Evolutionary conservation across 2,888 invertebrate genomes (phyloP), one percentile per base, ranked within the genome.

Genomic region (Pardosa pseudoannulata): DNA sequence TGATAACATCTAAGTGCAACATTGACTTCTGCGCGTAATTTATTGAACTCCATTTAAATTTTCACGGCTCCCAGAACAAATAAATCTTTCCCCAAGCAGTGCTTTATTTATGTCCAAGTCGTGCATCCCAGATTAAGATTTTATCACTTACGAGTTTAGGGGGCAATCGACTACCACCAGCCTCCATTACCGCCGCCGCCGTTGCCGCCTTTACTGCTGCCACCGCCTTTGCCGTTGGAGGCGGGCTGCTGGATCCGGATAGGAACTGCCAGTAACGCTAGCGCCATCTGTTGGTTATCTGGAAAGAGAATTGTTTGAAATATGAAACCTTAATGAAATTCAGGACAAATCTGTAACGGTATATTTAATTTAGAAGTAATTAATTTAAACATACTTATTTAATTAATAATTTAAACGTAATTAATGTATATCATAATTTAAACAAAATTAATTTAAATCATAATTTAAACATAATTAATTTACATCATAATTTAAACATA

Each of bases 181-280:
- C 85, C 73, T 62, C 79, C 72, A 32, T 76, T 71, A 28, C 76
- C 82, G 1, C 82, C 68, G 13, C 83, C 76, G 31, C 72, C 73
- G 1, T 41, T 56, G 9, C 85, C 73, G 1, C 68, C 73, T 19
- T 27, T 27, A 0, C 41, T 32, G 16, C 67, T 31, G 0, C 68
- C 62, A 0, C 27, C 27, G 16, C 39, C 39, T 0, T 31, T 31
- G 1, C 67, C 67, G 3, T 27, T 56, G 13, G 16, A 9, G 0
- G 68, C 73, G 7, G 78, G 79, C n/a, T 85, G 85, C 27, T 85
- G 85, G n/a, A 85, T 85, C 32, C 74, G 79, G 68, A 85, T 85
- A 0, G 85, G 85, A 1, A 85, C 85, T 0, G 85, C 85, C 3
- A 85, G 46, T 7, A 85, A 39, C 0, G 85, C 85, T 41, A 85